Conservation (phyloP, 2,797 vertebrate species). For the Aotus griseimembra region DNA sequence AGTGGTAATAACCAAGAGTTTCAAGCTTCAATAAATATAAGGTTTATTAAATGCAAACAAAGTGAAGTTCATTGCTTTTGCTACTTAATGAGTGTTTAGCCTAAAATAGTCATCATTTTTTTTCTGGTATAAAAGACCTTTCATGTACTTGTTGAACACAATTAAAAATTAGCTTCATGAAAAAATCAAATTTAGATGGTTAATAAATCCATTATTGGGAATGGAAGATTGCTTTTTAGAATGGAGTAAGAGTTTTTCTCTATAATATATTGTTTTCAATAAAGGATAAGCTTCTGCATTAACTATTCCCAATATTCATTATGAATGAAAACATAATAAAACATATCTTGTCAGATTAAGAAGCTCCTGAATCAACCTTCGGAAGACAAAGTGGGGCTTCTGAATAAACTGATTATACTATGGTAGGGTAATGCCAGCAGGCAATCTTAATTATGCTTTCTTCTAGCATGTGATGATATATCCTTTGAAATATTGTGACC, state of each 20-base stretch:
- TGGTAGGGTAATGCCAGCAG: not conserved
- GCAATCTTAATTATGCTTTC: conserved; percentile 45
- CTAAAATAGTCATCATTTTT: conserved; percentile 39
- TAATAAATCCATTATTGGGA: conserved; percentile 68
- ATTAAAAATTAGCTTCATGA: conserved; percentile 66
- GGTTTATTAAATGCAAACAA: conserved; percentile 51
- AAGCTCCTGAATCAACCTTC: conserved; percentile 72
- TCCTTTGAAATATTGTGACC: conserved; percentile 5
- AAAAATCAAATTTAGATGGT: conserved; percentile 74
- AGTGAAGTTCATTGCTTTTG: conserved; percentile 44
- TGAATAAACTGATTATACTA: conserved; percentile 58
- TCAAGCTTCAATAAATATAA: conserved; percentile 59
- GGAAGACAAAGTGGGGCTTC: conserved; percentile 61
- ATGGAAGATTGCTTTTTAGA: conserved; percentile 64
- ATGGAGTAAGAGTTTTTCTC: conserved; percentile 60
- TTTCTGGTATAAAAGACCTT: conserved; percentile 17
- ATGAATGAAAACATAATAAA: conserved; percentile 72
- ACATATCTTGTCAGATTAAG: conserved; percentile 74
- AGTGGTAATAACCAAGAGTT: conserved; percentile 36
- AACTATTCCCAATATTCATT: conserved; percentile 79
- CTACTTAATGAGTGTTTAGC: conserved; percentile 43
- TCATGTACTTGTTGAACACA: conserved; percentile 17
- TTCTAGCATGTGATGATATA: not conserved
- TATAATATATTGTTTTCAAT: conserved; percentile 77
- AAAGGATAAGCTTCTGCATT: conserved; percentile 74